Percentiles rank a stretch among this genome's conserved stretches.
Conservation (phyloP, 1,140 invertebrate genomes). For the Leptinotarsa texana region DNA sequence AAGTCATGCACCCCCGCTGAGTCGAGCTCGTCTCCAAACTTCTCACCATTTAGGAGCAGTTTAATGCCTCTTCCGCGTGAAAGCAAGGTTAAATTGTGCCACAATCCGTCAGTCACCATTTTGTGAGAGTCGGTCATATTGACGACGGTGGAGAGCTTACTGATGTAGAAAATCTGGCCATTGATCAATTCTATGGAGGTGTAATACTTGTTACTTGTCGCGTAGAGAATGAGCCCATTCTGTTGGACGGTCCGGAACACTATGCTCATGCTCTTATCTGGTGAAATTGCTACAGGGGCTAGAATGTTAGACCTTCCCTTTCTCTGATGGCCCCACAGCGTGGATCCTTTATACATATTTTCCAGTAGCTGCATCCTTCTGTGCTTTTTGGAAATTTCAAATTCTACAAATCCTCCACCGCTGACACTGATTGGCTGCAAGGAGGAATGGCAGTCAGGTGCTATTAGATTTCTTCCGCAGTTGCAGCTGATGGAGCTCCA, state of each 20-base stretch:
- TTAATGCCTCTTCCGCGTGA: slow-evolving; percentile 71
- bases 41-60: slow-evolving; percentile 70
- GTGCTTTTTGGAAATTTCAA: slow-evolving; percentile 81
- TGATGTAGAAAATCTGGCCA: slow-evolving; percentile 75
- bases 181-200: slow-evolving; percentile 77
- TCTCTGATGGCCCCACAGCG: slow-evolving; percentile 62
- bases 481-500: slow-evolving; percentile 77
- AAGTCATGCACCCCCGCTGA: slow-evolving; percentile 86
- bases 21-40: slow-evolving; percentile 82
- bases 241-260: slow-evolving; percentile 77
- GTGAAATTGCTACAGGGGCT: slow-evolving; percentile 51
- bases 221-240: slow-evolving; percentile 79
- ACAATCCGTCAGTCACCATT: slow-evolving; percentile 75
- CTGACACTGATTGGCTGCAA: slow-evolving; percentile 78
- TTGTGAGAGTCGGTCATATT: slow-evolving; percentile 74
- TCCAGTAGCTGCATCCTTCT: slow-evolving; percentile 82
- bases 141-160: slow-evolving; percentile 73
- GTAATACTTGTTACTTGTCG: slow-evolving; percentile 85
- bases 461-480: slow-evolving; percentile 69
- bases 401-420: slow-evolving; percentile 78
- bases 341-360: slow-evolving; percentile 73
- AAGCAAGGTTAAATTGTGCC: slow-evolving; percentile 82
- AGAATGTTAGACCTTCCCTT: slow-evolving; percentile 40
- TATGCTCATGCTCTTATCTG: slow-evolving; percentile 76
- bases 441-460: slow-evolving; percentile 78